A percentile compares a stretch with the other conserved stretches of the same genome.
phyloP scores from a whole-genome alignment of 2,888 invertebrate species.

The Tribolium freemani region DNA sequence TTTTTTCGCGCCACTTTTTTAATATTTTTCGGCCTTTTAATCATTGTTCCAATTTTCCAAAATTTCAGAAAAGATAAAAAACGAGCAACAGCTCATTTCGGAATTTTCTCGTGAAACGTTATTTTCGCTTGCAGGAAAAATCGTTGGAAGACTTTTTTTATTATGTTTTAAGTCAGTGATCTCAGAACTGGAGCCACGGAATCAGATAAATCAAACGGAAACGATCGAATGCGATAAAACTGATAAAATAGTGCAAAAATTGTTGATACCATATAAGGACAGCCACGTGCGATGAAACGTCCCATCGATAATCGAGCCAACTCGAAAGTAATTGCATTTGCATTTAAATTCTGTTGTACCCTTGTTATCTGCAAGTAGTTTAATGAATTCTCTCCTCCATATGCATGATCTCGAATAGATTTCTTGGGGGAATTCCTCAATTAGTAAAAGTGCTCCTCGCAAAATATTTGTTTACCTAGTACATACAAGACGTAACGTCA shows the following conservation, averaged over 20 bases:
- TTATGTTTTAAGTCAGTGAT: too few relatives aligned
- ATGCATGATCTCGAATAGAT: constrained; percentile 6
- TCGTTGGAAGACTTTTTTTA: too few relatives aligned
- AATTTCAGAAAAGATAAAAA: too few relatives aligned
- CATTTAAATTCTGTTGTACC: constrained; percentile 24
- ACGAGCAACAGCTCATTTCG: too few relatives aligned
- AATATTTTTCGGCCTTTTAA: too few relatives aligned
- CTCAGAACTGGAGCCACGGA: too few relatives aligned
- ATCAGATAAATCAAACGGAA: background rate
- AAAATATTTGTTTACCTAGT: background rate
- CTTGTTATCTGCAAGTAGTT: background rate
- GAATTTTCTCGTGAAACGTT: too few relatives aligned
- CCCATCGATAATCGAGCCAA: background rate
- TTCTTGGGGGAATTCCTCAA: constrained; percentile 23
- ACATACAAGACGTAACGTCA: background rate
- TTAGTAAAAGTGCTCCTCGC: background rate
- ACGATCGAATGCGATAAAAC: constrained; percentile 9
- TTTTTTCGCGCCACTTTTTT: too few relatives aligned
- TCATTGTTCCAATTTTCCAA: too few relatives aligned
- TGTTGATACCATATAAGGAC: too few relatives aligned
- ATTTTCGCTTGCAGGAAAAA: too few relatives aligned
- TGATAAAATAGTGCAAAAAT: background rate
- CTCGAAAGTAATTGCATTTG: constrained; percentile 36
- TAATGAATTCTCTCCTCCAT: constrained; percentile 5
- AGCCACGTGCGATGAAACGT: background rate